A percentile compares a stretch with the other conserved stretches of the same genome.
These are phyloP conservation scores for Sebastes fasciatus DNA, from an alignment of 2,113 vertebrate species.

Conservation along the genomic window DNA sequence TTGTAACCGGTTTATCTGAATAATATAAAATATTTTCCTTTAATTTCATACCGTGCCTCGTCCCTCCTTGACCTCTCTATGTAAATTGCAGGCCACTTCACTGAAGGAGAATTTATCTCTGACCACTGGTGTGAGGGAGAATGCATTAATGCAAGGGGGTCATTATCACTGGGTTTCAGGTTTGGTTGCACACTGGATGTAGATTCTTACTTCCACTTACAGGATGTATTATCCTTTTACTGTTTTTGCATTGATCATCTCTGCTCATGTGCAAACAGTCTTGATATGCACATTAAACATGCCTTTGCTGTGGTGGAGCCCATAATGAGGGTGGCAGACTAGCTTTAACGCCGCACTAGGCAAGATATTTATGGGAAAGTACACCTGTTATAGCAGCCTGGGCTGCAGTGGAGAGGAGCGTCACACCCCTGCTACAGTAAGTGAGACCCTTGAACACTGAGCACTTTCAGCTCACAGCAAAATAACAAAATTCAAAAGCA, in stretches of 20 bases:
- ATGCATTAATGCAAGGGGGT: not conserved
- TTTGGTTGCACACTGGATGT: constrained; percentile 9
- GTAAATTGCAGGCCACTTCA: constrained; percentile 3
- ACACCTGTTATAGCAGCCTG: constrained; percentile 28
- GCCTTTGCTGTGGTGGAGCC: not conserved
- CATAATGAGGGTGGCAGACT: constrained; percentile 16
- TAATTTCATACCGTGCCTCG: not conserved
- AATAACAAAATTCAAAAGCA: constrained; percentile 12
- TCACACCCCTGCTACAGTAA: not conserved
- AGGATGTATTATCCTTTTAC: not conserved
- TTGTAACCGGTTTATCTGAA: constrained; percentile 33
- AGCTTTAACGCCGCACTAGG: constrained; percentile 27
- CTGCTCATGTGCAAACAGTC: not conserved
- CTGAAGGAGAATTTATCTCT: not conserved
- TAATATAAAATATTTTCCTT: constrained; percentile 27
- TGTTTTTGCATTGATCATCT: constrained; percentile 1
- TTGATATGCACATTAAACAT: constrained; percentile 22
- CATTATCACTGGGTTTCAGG: not conserved
- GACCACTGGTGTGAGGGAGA: constrained; percentile 9
- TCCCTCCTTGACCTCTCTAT: constrained; percentile 23
- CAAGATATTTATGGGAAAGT: constrained; percentile 26
- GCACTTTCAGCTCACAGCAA: constrained; percentile 8
- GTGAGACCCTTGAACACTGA: constrained; percentile 8
- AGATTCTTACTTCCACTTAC: not conserved
- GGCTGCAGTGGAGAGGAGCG: not conserved